phyloP scores from a whole-genome alignment of 2,888 invertebrate genomes.

The Drosophila mimetica region DNA sequence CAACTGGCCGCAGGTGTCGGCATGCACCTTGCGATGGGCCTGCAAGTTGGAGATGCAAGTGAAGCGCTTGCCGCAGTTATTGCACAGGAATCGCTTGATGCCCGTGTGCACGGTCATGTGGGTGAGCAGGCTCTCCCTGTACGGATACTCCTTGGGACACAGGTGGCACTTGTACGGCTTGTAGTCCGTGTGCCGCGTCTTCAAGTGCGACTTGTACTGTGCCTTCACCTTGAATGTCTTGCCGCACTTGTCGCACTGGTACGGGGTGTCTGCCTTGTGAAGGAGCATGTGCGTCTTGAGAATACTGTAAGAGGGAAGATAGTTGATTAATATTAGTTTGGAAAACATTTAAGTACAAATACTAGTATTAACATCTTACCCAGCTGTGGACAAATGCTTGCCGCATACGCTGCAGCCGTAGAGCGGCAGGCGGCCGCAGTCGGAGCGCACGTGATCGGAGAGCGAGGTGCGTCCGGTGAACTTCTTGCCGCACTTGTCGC shows the following conservation, averaged over 20 bases:
- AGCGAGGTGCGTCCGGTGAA: conserved; percentile 83
- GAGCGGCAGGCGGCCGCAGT: conserved; percentile 84
- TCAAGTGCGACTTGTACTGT: conserved; percentile 83
- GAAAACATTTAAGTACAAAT: background rate
- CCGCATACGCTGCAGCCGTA: conserved; percentile 84
- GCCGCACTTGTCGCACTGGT: conserved; percentile 82
- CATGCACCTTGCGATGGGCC: conserved; percentile 85
- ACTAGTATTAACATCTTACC: background rate
- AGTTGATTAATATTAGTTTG: background rate
- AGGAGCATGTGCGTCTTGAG: conserved; percentile 84
- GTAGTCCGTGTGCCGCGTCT: conserved; percentile 85
- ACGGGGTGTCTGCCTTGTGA: conserved; percentile 84
- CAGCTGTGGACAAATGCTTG: conserved; percentile 84
- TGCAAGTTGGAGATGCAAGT: conserved; percentile 86
- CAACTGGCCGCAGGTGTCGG: conserved; percentile 84
- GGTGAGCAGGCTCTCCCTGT: conserved; percentile 85
- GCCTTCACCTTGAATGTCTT: conserved; percentile 83
- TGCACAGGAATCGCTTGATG: conserved; percentile 85
- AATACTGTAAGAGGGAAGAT: conserved; percentile 64
- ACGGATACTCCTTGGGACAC: conserved; percentile 85
- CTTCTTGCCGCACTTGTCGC: conserved; percentile 83
- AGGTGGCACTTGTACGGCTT: conserved; percentile 85
- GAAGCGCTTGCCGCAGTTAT: conserved; percentile 85
- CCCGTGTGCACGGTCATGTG: conserved; percentile 86
- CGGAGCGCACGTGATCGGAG: conserved; percentile 84